Base-by-base conservation (phyloP, 2,888 invertebrate species). In the Baccha elongata region DNA sequence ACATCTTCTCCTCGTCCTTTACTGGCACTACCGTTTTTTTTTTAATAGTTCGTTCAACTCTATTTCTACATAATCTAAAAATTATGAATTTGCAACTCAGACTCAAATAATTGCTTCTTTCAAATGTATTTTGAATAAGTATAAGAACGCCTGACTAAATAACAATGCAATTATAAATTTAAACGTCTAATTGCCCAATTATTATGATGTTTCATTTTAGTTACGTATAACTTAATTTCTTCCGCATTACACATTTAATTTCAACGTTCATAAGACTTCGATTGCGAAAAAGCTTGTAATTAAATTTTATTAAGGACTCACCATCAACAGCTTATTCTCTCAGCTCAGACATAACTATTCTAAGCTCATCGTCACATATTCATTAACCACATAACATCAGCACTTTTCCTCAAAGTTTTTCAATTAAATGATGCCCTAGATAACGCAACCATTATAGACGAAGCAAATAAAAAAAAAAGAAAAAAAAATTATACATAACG, bases 371-470 rank as follows among this genome's bases (percentile, higher is more conserved):
- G 81, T 67, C 76, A 76, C 76, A 81, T 81, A 75, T 76, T 81
- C 81, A 81, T 81, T 76, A 76, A 72, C 71, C 76, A 44, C 76
- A 81, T 76, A 76, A 81, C 75, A 83, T 73, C 64, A 76, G 78
- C 78, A 78, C 72, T 78, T 78, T 78, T 78, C 71, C 72, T 64
- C 67, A 65, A 81, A 83, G 83, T 83, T 83, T 83, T 83, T 78
- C 83, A 83, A 83, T 83, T 78, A 83, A 83, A 83, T 72, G 76
- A 78, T 78, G 83, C 67, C 72, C 76, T 78, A 78, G 83, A 83
- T 83, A 78, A 68, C 76, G 78, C 72, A 78, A 42, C 72, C 50
- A 60, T 60, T 60, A n/a, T n/a, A 44, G 44, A 60, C 29, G 60
- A 5, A 60, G 44, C 60, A 44, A 29, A 17, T 13, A 42, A 19